Evolutionary conservation across 2,113 vertebrate genomes (phyloP).

Genomic region (Pao palembangensis): DNA sequence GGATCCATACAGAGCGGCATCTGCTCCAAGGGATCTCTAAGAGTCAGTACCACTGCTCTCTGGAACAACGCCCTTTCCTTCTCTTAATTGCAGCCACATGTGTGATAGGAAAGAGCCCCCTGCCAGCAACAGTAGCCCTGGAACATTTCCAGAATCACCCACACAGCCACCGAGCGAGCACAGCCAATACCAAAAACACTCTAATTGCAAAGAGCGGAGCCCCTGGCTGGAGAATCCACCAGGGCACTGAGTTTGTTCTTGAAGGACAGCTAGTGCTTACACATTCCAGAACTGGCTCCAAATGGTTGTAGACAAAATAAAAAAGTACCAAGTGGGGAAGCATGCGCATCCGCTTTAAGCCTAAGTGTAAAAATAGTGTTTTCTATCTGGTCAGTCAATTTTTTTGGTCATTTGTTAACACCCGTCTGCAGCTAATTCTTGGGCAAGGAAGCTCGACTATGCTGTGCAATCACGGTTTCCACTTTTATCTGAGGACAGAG

Average conservation of each 20-base stretch:
- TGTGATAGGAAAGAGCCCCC: constrained; percentile 64
- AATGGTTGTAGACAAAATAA: constrained; percentile 46
- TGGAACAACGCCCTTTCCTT: constrained; percentile 62
- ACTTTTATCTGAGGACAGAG: constrained; percentile 20
- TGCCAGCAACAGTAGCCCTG: constrained; percentile 59
- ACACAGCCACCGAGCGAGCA: constrained; percentile 60
- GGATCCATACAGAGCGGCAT: constrained; percentile 64
- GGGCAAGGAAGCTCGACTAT: constrained; percentile 27
- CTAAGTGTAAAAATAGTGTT: constrained; percentile 46
- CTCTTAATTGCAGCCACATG: constrained; percentile 69
- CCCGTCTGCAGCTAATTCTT: constrained; percentile 40
- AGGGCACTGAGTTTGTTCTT: constrained; percentile 50
- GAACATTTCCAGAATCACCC: constrained; percentile 63
- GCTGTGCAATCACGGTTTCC: constrained; percentile 30
- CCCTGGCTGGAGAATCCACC: constrained; percentile 61
- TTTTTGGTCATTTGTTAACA: constrained; percentile 38
- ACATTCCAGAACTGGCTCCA: constrained; percentile 53
- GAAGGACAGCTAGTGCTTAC: constrained; percentile 60
- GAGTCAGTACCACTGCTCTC: constrained; percentile 60
- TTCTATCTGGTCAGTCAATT: constrained; percentile 34
- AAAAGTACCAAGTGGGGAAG: constrained; percentile 32
- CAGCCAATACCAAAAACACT: constrained; percentile 67
- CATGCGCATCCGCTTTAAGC: constrained; percentile 37
- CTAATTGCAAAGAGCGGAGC: constrained; percentile 72
- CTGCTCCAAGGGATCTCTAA: constrained; percentile 66